Conservation (phyloP, 2,888 invertebrate genomes). For the Phlogophora meticulosa region DNA sequence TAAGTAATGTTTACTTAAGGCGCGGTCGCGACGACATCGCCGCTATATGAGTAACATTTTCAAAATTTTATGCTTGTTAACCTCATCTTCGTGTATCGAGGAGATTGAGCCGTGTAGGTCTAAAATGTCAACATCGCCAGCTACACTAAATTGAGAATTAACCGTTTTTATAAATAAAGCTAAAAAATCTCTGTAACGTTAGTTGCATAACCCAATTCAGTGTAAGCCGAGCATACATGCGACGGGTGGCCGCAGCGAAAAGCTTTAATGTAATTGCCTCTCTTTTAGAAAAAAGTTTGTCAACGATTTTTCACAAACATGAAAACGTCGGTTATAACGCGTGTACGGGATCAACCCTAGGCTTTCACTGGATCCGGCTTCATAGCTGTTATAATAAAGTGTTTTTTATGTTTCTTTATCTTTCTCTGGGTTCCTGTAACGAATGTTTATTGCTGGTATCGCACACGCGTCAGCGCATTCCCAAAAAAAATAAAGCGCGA, state of each 20-base stretch:
- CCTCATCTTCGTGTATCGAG: conserved; percentile 38
- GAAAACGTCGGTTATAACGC: conserved; percentile 48
- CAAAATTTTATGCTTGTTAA: conserved; percentile 62
- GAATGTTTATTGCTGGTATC: conserved; percentile 76
- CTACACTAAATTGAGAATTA: conserved; percentile 37
- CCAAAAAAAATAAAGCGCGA: conserved; percentile 71
- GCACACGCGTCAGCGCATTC: conserved; percentile 71
- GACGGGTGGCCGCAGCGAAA: conserved; percentile 63
- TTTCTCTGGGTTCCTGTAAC: conserved; percentile 66
- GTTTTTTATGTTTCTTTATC: conserved; percentile 64
- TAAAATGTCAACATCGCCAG: conserved; percentile 54
- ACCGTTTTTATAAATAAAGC: conserved; percentile 49
- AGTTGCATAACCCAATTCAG: conserved; percentile 71
- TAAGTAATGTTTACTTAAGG: conserved; percentile 68
- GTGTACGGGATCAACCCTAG: conserved; percentile 44
- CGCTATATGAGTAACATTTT: conserved; percentile 48
- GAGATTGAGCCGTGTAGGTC: conserved; percentile 48
- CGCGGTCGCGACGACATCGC: conserved; percentile 3
- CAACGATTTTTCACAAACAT: conserved; percentile 58
- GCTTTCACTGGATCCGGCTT: conserved; percentile 42
- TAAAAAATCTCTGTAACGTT: conserved; percentile 62
- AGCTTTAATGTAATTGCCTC: conserved; percentile 64
- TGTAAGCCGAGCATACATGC: conserved; percentile 72
- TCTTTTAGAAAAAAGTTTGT: conserved; percentile 65
- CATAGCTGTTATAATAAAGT: conserved; percentile 60